A percentile compares a stretch with the other conserved stretches of the same genome.
These are phyloP conservation scores for Spea multiplicata DNA, from an alignment of 2,113 vertebrate genomes.

Conservation along the genomic window DNA sequence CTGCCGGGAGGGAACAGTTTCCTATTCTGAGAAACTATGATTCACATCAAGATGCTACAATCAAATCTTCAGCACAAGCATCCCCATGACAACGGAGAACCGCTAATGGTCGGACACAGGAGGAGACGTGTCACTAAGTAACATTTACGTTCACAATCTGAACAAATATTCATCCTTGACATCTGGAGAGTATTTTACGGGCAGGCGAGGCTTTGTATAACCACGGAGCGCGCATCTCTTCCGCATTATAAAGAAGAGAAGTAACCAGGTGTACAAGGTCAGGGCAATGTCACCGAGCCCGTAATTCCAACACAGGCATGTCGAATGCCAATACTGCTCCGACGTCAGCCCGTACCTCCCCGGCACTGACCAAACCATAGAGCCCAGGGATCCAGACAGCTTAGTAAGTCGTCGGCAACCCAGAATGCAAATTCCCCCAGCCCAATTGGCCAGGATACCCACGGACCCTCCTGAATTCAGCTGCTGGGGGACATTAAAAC, in stretches of 20 bases:
- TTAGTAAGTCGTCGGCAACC: no score
- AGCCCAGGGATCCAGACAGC: no score
- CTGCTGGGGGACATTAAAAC: no score
- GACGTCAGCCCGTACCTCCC: no score
- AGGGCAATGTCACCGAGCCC: neutral
- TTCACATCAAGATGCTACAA: constrained; percentile 48
- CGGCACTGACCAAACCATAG: no score
- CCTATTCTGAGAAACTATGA: constrained; percentile 40
- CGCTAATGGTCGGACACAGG: constrained; percentile 33
- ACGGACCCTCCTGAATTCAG: no score
- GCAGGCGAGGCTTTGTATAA: constrained; percentile 15
- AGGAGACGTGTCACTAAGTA: constrained; percentile 38
- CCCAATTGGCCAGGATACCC: no score
- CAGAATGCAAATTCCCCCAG: no score
- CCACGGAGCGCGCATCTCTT: neutral
- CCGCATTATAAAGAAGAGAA: neutral
- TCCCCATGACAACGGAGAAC: constrained; percentile 48
- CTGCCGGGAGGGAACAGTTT: constrained; percentile 25
- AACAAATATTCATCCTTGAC: constrained; percentile 37
- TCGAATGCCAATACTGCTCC: neutral
- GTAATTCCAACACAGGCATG: neutral
- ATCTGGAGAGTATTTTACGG: constrained; percentile 31
- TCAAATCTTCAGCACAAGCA: constrained; percentile 37
- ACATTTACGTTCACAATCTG: constrained; percentile 39
- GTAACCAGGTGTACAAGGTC: constrained; percentile 2